These are phyloP conservation scores for Lycaena phlaeas DNA, from an alignment of 2,888 invertebrate genomes.

Conservation along the genomic window DNA sequence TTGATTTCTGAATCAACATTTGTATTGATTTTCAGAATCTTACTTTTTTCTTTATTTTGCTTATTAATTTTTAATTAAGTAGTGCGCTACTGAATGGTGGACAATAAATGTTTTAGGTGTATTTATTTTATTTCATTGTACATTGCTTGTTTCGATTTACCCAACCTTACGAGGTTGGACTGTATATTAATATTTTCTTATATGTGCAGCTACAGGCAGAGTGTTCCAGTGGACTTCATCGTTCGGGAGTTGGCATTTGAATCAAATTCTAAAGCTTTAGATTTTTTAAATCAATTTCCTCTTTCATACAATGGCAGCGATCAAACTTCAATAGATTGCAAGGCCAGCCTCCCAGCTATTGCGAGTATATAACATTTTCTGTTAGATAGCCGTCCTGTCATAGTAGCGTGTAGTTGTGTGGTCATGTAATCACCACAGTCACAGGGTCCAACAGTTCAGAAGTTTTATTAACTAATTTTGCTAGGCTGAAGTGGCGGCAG, in stretches of 20 bases:
- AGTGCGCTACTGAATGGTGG: neutral
- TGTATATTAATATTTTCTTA: constrained; percentile 55
- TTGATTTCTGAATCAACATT: neutral
- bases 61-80: neutral
- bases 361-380: constrained; percentile 70
- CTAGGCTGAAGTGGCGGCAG: constrained; percentile 44
- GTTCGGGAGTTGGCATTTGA: constrained; percentile 91
- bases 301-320: constrained; percentile 80
- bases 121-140: neutral
- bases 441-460: constrained; percentile 35
- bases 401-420: constrained; percentile 52
- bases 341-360: constrained; percentile 79
- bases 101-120: neutral
- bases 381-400: constrained; percentile 47
- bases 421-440: constrained; percentile 48
- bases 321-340: constrained; percentile 90
- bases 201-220: constrained; percentile 93
- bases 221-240: constrained; percentile 89
- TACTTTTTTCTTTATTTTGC: neutral
- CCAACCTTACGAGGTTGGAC: constrained; percentile 34
- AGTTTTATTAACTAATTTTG: constrained; percentile 43
- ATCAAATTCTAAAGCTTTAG: constrained; percentile 85
- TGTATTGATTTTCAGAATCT: neutral
- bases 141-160: constrained; percentile 9
- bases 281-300: constrained; percentile 89